phyloP scores from a whole-genome alignment of 2,797 vertebrate species.

The Cygnus olor region DNA sequence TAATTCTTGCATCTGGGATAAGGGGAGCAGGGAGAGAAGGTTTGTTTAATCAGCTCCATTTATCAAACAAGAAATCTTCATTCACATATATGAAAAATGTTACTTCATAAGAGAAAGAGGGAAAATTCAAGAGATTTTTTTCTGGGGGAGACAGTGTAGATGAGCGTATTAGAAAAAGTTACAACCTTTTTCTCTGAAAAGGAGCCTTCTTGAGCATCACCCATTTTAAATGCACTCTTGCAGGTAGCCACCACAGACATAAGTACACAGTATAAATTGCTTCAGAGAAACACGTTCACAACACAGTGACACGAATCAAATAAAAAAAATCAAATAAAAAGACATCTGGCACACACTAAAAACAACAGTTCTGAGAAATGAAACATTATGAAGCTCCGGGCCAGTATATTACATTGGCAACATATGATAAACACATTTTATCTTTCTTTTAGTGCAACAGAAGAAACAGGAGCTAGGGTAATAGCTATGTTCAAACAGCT shows the following conservation, averaged over 20 bases:
- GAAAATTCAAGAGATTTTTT: slow-evolving; percentile 23
- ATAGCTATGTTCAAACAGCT: slow-evolving; percentile 40
- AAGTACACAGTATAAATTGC: slow-evolving; percentile 38
- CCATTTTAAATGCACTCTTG: slow-evolving; percentile 36
- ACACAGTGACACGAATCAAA: slow-evolving; percentile 57
- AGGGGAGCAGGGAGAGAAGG: not conserved
- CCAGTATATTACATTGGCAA: slow-evolving; percentile 45
- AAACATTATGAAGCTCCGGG: slow-evolving; percentile 10
- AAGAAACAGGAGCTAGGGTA: slow-evolving; percentile 37
- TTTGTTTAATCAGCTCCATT: slow-evolving; percentile 38
- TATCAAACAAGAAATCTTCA: slow-evolving; percentile 13
- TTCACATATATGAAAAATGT: not conserved
- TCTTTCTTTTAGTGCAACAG: slow-evolving; percentile 38
- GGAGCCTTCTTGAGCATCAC: not conserved
- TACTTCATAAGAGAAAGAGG: slow-evolving; percentile 4
- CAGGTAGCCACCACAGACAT: slow-evolving; percentile 38
- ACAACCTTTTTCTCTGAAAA: slow-evolving; percentile 7
- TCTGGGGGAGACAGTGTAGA: not conserved
- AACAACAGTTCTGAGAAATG: slow-evolving; percentile 25
- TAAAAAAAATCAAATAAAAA: slow-evolving; percentile 52
- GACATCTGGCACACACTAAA: slow-evolving; percentile 63
- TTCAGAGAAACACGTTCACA: slow-evolving; percentile 47
- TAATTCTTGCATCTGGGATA: accelerated
- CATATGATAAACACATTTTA: not conserved
- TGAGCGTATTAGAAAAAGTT: not conserved